Conservation (phyloP, 2,797 vertebrate species). For the Gila robusta region DNA sequence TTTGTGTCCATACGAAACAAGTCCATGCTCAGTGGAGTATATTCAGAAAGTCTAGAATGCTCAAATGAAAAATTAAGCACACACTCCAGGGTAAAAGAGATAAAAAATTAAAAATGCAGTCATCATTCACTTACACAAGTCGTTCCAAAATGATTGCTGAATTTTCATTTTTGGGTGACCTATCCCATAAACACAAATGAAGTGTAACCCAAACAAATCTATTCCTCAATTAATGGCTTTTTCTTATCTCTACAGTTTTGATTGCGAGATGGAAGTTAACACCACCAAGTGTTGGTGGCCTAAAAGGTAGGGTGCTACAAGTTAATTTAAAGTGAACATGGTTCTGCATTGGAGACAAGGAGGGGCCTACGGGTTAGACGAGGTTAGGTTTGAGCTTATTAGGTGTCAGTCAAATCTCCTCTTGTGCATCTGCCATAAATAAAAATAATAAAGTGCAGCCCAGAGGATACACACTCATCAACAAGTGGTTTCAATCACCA, state of each 20-base stretch:
- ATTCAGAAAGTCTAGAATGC: not conserved
- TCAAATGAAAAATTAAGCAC: not conserved
- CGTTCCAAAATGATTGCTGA: not conserved
- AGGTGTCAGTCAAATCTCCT: constrained; percentile 52
- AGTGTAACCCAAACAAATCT: constrained; percentile 51
- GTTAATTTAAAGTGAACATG: constrained; percentile 15
- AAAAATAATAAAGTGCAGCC: constrained; percentile 44
- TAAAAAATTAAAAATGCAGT: not conserved
- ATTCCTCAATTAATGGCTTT: constrained; percentile 43
- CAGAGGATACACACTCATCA: constrained; percentile 51
- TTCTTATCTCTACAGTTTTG: constrained; percentile 42
- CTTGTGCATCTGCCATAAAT: constrained; percentile 39
- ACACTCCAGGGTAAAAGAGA: not conserved
- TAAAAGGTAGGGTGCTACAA: constrained; percentile 18
- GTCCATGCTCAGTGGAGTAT: not conserved
- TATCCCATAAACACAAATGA: constrained; percentile 48
- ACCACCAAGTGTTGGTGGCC: constrained; percentile 35
- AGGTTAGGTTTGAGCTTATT: constrained; percentile 49
- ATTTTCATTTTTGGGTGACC: not conserved
- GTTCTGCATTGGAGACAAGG: not conserved
- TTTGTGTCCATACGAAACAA: not conserved
- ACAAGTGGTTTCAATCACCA: constrained; percentile 59
- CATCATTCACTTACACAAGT: not conserved
- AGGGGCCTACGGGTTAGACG: not conserved
- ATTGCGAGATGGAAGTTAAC: constrained; percentile 54